Evolutionary conservation across 2,797 vertebrate species (phyloP).

Genomic region (Lophotriccus pileatus): DNA sequence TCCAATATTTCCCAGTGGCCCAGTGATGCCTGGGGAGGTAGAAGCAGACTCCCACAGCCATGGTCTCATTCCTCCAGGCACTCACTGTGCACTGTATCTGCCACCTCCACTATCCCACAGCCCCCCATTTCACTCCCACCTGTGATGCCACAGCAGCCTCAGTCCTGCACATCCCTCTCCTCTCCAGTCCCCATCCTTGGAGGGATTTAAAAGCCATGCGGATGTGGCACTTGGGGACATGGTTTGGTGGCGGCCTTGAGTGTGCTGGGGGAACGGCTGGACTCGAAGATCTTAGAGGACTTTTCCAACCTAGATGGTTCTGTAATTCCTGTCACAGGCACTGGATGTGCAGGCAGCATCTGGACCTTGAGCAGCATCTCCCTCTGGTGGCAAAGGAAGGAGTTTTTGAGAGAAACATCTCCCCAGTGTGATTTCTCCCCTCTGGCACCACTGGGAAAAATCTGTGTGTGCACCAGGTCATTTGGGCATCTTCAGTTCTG

Average conservation of each 20-base stretch:
- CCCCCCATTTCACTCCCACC: background rate
- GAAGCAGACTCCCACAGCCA: background rate
- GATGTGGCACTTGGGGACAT: background rate
- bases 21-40: background rate
- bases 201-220: background rate
- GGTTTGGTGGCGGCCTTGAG: background rate
- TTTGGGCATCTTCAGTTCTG: fast-evolving
- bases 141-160: background rate
- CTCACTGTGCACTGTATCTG: fast-evolving
- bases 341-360: fast-evolving
- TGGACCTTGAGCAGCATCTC: conserved; percentile 10
- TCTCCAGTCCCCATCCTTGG: background rate
- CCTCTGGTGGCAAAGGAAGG: conserved; percentile 39
- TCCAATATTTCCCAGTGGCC: background rate
- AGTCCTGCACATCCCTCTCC: background rate
- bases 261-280: background rate
- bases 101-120: background rate
- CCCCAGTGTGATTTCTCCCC: fast-evolving
- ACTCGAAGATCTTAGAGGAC: background rate
- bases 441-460: background rate
- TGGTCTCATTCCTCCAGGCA: background rate
- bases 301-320: background rate
- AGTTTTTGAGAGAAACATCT: background rate
- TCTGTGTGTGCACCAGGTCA: background rate
- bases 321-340: background rate